Percentiles rank a stretch among this genome's conserved stretches.
phyloP scores from a whole-genome alignment of 2,113 vertebrate species.

The Calyptomena viridis region DNA sequence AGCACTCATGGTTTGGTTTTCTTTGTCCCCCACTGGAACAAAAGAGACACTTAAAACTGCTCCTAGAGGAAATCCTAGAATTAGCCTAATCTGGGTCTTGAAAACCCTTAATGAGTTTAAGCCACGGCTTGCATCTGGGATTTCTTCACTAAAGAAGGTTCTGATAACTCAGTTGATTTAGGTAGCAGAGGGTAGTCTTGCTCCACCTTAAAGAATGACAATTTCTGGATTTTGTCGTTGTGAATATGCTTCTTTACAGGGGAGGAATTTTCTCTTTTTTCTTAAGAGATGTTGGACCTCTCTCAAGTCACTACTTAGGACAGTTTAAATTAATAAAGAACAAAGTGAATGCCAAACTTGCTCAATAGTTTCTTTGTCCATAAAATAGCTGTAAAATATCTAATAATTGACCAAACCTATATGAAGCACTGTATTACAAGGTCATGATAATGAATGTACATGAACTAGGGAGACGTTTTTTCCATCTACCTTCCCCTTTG shows the following conservation, averaged over 20 bases:
- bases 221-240: background rate
- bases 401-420: constrained; percentile 41
- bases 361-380: constrained; percentile 53
- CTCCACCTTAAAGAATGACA: background rate
- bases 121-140: background rate
- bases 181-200: background rate
- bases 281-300: background rate
- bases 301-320: background rate
- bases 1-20: background rate
- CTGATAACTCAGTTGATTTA: background rate
- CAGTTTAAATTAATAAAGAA: constrained; percentile 38
- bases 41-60: background rate
- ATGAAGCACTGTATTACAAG: background rate
- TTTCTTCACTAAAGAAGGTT: background rate
- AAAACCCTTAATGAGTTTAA: background rate
- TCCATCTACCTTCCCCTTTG: constrained; percentile 31
- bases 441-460: background rate
- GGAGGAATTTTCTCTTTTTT: background rate
- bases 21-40: background rate
- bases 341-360: background rate
- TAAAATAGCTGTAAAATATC: constrained; percentile 22
- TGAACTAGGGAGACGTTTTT: background rate
- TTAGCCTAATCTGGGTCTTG: constrained; percentile 9
- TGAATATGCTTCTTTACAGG: background rate
- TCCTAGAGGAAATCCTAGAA: background rate